Conservation (phyloP, 2,888 invertebrate genomes). For the Tetragnatha montana region DNA sequence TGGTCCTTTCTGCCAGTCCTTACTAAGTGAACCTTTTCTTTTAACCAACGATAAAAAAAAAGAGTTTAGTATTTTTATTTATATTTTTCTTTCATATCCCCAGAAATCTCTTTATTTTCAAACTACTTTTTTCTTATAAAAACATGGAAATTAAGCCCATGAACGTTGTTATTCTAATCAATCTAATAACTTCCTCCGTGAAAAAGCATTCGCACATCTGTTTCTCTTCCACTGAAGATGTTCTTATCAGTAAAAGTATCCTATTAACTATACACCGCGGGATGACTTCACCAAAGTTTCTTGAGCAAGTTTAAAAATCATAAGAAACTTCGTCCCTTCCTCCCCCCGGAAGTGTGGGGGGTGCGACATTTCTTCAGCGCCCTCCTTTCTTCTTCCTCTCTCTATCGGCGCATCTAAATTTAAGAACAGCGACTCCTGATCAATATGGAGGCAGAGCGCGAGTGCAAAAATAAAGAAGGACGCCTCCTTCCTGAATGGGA, state of each 20-base stretch:
- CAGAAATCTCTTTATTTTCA: background rate
- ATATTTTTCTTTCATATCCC: background rate
- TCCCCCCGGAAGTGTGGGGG: background rate
- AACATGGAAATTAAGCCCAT: too few relatives aligned
- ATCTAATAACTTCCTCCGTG: background rate
- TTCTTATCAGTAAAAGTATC: conserved; percentile 37
- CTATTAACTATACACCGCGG: conserved; percentile 46
- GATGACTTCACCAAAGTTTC: conserved; percentile 51
- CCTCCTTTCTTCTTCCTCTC: conserved; percentile 21
- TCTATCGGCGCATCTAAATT: conserved; percentile 55
- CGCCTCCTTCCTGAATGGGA: background rate
- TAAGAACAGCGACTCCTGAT: conserved; percentile 55
- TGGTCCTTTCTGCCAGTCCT: too few relatives aligned
- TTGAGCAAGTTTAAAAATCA: conserved; percentile 53
- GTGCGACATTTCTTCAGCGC: background rate
- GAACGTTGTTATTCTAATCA: background rate
- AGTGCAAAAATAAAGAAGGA: background rate
- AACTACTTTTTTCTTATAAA: too few relatives aligned
- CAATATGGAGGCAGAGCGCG: conserved; percentile 34
- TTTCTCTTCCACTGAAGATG: conserved; percentile 8
- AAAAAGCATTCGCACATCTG: conserved; percentile 3
- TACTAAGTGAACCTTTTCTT: too few relatives aligned
- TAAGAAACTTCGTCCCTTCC: conserved; percentile 45
- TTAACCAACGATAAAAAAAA: too few relatives aligned
- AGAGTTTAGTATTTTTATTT: too few relatives aligned